Evolutionary conservation across 2,113 vertebrate genomes (phyloP).

Genomic region (Ranitomeya variabilis): DNA sequence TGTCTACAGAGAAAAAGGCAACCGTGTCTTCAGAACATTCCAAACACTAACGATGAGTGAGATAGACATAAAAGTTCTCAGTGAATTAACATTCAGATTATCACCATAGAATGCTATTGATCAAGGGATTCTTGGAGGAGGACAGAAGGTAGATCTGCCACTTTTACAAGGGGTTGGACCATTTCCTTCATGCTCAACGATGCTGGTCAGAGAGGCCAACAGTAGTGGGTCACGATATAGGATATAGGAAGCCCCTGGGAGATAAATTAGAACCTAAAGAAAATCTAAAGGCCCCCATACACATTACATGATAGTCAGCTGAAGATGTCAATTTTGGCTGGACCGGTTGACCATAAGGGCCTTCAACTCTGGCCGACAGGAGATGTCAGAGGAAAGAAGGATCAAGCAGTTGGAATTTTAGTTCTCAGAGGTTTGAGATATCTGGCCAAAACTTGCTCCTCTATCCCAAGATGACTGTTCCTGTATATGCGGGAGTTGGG

Average conservation of each 20-base stretch:
- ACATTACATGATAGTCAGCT: no score
- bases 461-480: no score
- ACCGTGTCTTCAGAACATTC: neutral
- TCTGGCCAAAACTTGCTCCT: no score
- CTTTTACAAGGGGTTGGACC: neutral
- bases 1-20: neutral
- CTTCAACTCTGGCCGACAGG: no score
- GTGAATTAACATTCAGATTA: neutral
- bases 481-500: no score
- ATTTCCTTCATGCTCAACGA: neutral
- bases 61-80: neutral
- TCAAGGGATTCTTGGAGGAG: neutral
- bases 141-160: neutral
- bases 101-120: neutral
- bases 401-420: no score
- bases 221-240: neutral
- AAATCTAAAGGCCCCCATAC: no score
- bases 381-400: no score
- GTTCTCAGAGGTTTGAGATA: no score
- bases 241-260: neutral
- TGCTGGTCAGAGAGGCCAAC: neutral
- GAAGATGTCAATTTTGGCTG: no score
- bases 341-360: no score
- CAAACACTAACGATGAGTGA: neutral
- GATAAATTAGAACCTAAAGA: no score